Conservation (phyloP, 1,140 invertebrate genomes). For the Mamestra configurata region DNA sequence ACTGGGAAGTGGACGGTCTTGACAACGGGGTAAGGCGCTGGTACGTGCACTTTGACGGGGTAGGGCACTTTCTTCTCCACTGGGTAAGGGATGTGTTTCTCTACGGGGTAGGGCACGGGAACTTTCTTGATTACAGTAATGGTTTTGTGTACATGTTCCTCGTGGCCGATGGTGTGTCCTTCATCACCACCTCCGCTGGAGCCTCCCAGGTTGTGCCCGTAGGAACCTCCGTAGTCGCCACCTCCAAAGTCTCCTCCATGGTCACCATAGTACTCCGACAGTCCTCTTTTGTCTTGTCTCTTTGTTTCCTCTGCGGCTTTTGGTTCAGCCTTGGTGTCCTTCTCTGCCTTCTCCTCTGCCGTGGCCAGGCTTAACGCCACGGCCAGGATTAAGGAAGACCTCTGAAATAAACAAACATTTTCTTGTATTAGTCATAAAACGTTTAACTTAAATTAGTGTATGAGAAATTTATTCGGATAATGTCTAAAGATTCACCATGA, state of each 20-base stretch:
- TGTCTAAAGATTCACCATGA: neutral
- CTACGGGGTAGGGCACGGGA: constrained; percentile 89
- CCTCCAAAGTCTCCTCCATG: constrained; percentile 65
- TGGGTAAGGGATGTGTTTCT: constrained; percentile 88
- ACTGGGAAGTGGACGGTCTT: constrained; percentile 90
- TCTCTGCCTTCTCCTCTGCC: constrained; percentile 88
- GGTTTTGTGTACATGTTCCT: constrained; percentile 89
- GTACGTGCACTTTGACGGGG: constrained; percentile 89
- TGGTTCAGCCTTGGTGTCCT: constrained; percentile 87
- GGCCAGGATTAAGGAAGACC: constrained; percentile 85
- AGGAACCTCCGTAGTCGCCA: constrained; percentile 64
- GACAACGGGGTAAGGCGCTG: constrained; percentile 89
- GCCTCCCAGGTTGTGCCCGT: constrained; percentile 64
- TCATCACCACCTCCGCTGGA: constrained; percentile 57
- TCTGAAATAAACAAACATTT: constrained; percentile 72
- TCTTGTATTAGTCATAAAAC: constrained; percentile 15
- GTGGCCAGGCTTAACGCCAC: constrained; percentile 86
- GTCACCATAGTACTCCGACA: constrained; percentile 88
- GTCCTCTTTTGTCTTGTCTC: constrained; percentile 91
- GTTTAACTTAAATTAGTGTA: neutral
- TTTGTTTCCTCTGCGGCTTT: constrained; percentile 86
- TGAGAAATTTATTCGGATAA: neutral
- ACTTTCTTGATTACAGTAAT: constrained; percentile 93
- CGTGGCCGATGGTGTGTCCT: constrained; percentile 69
- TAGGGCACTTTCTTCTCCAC: constrained; percentile 89